Evolutionary conservation across 2,888 invertebrate genomes (phyloP).

Genomic region (Nowickia ferox): DNA sequence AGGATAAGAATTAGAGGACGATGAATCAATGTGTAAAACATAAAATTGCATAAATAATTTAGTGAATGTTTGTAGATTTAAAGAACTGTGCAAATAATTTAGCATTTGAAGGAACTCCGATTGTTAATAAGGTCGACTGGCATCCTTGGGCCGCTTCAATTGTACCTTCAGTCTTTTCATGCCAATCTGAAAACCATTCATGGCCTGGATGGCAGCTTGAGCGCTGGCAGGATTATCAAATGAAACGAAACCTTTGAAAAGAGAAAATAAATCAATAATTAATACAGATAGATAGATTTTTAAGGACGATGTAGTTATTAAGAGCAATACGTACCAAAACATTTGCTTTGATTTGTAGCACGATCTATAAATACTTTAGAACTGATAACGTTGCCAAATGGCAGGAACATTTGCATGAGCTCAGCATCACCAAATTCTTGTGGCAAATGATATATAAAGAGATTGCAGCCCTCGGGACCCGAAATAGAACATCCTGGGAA

Average conservation of each 20-base stretch:
- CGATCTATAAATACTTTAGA: slow-evolving; percentile 99
- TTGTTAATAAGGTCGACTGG: slow-evolving; percentile 98
- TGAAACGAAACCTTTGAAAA: slow-evolving; percentile 95
- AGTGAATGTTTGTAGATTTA: slow-evolving; percentile 70
- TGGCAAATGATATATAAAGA: slow-evolving; percentile 99
- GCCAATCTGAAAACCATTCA: slow-evolving; percentile 99
- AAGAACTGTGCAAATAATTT: slow-evolving; percentile 75
- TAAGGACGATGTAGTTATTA: not conserved
- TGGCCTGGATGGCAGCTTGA: slow-evolving; percentile 99
- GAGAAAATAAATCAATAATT: not conserved
- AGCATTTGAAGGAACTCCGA: slow-evolving; percentile 83
- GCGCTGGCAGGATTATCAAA: slow-evolving; percentile 99
- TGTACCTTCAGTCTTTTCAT: slow-evolving; percentile 99
- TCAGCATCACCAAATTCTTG: slow-evolving; percentile 99
- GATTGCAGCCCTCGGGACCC: slow-evolving; percentile 99
- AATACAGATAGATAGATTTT: not conserved
- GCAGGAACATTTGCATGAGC: slow-evolving; percentile 99
- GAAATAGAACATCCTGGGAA: slow-evolving; percentile 96
- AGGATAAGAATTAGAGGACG: slow-evolving; percentile 48
- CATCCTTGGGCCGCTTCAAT: slow-evolving; percentile 99
- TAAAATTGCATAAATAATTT: slow-evolving; percentile 71
- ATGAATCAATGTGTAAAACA: slow-evolving; percentile 71
- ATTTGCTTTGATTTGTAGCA: slow-evolving; percentile 99
- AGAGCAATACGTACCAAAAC: slow-evolving; percentile 93
- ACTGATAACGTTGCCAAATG: slow-evolving; percentile 99